phyloP scores from a whole-genome alignment of 2,113 vertebrate genomes.

The Tragelaphus imberbis region DNA sequence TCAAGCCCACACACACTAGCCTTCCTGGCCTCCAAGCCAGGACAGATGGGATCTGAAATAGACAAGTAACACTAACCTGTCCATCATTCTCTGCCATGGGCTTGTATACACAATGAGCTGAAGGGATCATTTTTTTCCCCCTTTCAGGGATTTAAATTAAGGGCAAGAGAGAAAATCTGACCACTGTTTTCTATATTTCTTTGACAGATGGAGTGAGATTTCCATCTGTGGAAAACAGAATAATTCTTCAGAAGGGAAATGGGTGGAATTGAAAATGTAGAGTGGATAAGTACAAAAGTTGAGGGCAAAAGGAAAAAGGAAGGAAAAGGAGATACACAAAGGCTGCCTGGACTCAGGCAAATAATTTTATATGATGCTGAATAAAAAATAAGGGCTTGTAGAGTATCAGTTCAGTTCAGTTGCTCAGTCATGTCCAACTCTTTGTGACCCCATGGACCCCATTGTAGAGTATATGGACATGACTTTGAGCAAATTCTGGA shows the following conservation, averaged over 20 bases:
- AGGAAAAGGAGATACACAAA: background rate
- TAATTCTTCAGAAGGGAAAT: background rate
- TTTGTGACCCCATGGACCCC: background rate
- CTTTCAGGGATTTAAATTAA: background rate
- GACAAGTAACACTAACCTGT: background rate
- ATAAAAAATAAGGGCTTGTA: background rate
- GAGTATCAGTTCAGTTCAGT: background rate
- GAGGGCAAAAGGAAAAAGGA: background rate
- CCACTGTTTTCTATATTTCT: background rate
- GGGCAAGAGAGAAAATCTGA: background rate
- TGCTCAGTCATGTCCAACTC: background rate
- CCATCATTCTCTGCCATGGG: accelerated
- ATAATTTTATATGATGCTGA: background rate
- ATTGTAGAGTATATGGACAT: background rate
- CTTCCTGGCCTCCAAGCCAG: background rate
- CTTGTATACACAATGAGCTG: background rate
- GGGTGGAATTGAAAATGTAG: background rate
- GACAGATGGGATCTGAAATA: background rate
- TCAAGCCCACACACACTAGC: accelerated
- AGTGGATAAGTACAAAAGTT: background rate
- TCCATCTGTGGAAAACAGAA: background rate
- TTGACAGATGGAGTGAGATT: background rate
- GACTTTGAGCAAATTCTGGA: background rate
- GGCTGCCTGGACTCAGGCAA: background rate
- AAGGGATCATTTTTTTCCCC: background rate